Conservation (phyloP, 2,113 vertebrate genomes). For the Hoplias malabaricus region DNA sequence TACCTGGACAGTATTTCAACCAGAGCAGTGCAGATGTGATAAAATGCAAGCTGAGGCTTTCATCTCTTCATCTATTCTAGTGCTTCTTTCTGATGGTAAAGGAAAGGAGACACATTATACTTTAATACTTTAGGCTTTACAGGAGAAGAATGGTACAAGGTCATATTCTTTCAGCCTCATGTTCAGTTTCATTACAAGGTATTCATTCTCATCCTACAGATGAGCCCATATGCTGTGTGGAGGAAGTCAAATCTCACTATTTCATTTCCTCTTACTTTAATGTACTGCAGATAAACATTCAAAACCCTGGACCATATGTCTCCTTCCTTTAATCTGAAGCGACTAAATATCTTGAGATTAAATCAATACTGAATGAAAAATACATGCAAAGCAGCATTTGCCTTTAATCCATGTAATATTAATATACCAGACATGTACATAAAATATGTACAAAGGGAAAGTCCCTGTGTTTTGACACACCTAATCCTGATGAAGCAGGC, state of each 20-base stretch:
- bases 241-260: background rate
- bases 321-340: background rate
- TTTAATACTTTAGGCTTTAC: background rate
- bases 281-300: background rate
- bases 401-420: too few relatives aligned
- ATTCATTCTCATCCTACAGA: background rate
- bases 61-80: background rate
- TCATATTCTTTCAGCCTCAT: background rate
- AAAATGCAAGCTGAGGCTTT: background rate
- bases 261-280: background rate
- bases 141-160: background rate
- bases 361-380: background rate
- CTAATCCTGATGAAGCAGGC: background rate
- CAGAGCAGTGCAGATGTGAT: constrained; percentile 2
- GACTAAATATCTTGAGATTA: background rate
- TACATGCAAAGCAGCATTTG: background rate
- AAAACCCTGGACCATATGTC: background rate
- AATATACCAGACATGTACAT: too few relatives aligned
- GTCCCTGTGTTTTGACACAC: background rate
- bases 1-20: background rate
- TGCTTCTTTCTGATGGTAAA: background rate
- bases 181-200: background rate
- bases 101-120: background rate
- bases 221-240: background rate
- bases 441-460: background rate